Conservation (phyloP, 1,140 invertebrate genomes). For the Pectinophora gossypiella region DNA sequence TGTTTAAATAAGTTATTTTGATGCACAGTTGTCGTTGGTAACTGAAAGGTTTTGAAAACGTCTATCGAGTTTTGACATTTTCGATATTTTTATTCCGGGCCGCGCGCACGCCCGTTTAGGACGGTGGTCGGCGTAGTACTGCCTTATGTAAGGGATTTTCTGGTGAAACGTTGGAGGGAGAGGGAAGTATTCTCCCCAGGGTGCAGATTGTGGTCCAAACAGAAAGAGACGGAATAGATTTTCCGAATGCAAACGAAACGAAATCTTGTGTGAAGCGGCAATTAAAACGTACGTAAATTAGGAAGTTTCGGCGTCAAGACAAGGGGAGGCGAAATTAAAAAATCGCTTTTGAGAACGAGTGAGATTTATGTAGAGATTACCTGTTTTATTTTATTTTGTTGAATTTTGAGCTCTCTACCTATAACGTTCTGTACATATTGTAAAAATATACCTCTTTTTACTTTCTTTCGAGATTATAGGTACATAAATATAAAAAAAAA, state of each 20-base stretch:
- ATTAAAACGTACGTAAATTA: conserved; percentile 29
- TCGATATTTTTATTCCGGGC: conserved; percentile 17
- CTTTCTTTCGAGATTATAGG: too few relatives aligned
- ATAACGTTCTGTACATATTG: too few relatives aligned
- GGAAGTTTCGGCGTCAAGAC: background rate
- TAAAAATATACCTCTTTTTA: too few relatives aligned
- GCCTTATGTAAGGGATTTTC: conserved; percentile 67
- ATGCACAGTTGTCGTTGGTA: background rate
- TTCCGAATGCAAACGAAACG: conserved; percentile 44
- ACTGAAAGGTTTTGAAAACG: background rate
- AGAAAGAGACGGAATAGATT: conserved; percentile 50
- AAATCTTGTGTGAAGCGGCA: conserved; percentile 63
- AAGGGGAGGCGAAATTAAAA: too few relatives aligned
- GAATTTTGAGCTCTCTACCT: too few relatives aligned
- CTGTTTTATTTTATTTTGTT: too few relatives aligned
- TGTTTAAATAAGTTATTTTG: background rate
- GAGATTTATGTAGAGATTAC: too few relatives aligned
- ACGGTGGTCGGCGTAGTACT: conserved; percentile 38
- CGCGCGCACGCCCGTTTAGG: conserved; percentile 28
- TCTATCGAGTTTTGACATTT: conserved; percentile 36
- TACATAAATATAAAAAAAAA: too few relatives aligned
- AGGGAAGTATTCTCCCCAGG: conserved; percentile 38
- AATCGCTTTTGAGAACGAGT: too few relatives aligned
- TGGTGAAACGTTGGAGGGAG: conserved; percentile 47
- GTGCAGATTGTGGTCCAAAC: conserved; percentile 32